Evolutionary conservation across 2,797 vertebrate genomes (phyloP).

Genomic region (Anguilla pacifica): DNA sequence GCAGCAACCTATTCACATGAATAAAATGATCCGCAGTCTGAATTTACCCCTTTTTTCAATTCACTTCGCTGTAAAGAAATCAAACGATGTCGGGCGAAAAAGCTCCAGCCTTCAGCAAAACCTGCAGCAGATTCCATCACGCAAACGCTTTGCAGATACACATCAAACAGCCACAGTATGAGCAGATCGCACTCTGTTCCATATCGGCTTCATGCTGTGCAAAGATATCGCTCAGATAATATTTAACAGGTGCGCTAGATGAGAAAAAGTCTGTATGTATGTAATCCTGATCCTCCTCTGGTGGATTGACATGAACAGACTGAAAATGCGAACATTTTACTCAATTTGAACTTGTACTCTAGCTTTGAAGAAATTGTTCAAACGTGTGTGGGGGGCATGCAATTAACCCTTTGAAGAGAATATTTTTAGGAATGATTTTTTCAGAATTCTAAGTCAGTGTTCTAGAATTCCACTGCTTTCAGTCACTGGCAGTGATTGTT

Average conservation of each 20-base stretch:
- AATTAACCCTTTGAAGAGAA: background rate
- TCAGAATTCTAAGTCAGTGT: no score
- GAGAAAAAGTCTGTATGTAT: background rate
- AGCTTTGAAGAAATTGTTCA: slow-evolving; percentile 9
- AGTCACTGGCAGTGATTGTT: no score
- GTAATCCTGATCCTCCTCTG: background rate
- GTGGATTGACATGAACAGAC: background rate
- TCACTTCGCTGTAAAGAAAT: background rate
- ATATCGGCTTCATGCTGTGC: background rate
- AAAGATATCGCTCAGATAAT: background rate
- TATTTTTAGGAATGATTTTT: no score
- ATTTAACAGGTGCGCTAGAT: background rate
- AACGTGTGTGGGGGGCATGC: background rate
- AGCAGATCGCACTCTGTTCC: background rate
- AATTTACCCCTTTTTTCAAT: background rate
- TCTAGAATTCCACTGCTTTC: no score
- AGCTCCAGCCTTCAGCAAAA: background rate
- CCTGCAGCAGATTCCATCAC: background rate
- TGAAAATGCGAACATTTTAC: background rate
- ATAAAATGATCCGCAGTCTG: background rate
- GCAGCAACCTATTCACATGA: background rate
- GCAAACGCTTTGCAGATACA: background rate
- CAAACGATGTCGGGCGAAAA: background rate
- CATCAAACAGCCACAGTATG: background rate
- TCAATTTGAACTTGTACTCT: background rate